Conservation (phyloP, 92 coral and sea anemone genomes). For the Palythoa caribaeorum region DNA sequence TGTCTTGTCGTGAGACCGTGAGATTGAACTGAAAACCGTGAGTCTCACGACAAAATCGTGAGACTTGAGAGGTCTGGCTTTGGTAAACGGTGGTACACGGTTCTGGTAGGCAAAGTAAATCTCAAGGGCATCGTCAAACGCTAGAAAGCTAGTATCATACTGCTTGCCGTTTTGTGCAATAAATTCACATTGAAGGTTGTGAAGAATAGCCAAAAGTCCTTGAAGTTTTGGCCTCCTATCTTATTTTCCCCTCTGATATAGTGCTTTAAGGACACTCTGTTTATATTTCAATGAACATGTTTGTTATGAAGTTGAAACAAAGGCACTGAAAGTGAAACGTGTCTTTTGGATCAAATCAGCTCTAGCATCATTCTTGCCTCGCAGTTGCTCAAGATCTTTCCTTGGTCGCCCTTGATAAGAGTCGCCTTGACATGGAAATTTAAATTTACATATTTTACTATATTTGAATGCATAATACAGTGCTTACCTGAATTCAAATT, state of each 20-base stretch:
- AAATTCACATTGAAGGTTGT: slow-evolving; percentile 34
- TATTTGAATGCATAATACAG: slow-evolving; percentile 12
- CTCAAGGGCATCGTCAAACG: slow-evolving; percentile 51
- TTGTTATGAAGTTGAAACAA: slow-evolving; percentile 13
- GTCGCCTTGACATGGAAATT: slow-evolving; percentile 10
- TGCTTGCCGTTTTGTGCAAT: slow-evolving; percentile 57
- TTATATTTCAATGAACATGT: slow-evolving; percentile 28
- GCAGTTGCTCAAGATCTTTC: slow-evolving; percentile 8
- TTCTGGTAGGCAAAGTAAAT: slow-evolving; percentile 48
- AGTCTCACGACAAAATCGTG: too few relatives aligned
- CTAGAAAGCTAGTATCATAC: slow-evolving; percentile 48
- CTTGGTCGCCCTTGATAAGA: slow-evolving; percentile 4
- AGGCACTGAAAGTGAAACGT: slow-evolving; percentile 3
- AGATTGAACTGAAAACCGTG: too few relatives aligned
- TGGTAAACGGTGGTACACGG: slow-evolving; percentile 49
- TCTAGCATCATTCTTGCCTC: slow-evolving; percentile 27
- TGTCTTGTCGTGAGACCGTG: too few relatives aligned
- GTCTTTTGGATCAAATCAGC: slow-evolving; percentile 2
- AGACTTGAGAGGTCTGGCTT: slow-evolving; percentile 40
- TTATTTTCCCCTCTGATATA: not conserved
- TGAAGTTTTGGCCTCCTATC: slow-evolving; percentile 44
- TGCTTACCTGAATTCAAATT: slow-evolving; percentile 3
- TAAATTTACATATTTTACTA: slow-evolving; percentile 9
- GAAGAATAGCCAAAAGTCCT: slow-evolving; percentile 45
- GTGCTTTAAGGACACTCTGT: slow-evolving; percentile 27